Conservation (phyloP, 2,888 invertebrate species). For the Leptinotarsa peninsularis region DNA sequence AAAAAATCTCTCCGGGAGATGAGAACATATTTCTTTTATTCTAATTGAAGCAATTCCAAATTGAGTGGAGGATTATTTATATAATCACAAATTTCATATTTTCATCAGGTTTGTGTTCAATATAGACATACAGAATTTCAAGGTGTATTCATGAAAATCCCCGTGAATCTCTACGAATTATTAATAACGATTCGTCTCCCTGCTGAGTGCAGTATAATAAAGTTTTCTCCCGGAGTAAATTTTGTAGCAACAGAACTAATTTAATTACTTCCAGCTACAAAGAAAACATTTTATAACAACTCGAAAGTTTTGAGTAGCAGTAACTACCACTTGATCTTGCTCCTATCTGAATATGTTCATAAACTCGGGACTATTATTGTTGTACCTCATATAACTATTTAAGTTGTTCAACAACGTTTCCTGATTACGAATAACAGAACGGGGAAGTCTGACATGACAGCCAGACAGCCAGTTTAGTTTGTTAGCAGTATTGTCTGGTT, state of each 20-base stretch:
- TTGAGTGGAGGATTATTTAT: too few species aligned
- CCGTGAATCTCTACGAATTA: neutral
- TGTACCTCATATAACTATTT: conserved; percentile 24
- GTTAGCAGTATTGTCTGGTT: conserved; percentile 14
- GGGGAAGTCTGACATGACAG: conserved; percentile 22
- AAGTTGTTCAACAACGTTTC: conserved; percentile 34
- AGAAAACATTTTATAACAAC: conserved; percentile 18
- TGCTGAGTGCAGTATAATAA: conserved; percentile 2
- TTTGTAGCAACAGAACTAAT: conserved; percentile 19
- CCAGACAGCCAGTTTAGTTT: conserved; percentile 8
- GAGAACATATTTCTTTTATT: too few species aligned
- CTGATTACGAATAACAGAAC: conserved; percentile 20
- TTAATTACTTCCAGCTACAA: conserved; percentile 10
- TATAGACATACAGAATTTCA: too few species aligned
- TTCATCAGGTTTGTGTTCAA: too few species aligned
- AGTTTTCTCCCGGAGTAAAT: neutral
- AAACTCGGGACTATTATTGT: conserved; percentile 33
- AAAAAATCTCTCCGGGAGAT: too few species aligned
- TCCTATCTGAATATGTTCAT: conserved; percentile 30
- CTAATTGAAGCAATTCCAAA: too few species aligned
- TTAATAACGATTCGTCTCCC: neutral
- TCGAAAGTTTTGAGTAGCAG: conserved; percentile 9
- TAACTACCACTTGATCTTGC: conserved; percentile 22
- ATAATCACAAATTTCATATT: too few species aligned
- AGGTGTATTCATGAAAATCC: neutral